Conservation (phyloP, 2,888 invertebrate genomes). For the Caenorhabditis sp. region DNA sequence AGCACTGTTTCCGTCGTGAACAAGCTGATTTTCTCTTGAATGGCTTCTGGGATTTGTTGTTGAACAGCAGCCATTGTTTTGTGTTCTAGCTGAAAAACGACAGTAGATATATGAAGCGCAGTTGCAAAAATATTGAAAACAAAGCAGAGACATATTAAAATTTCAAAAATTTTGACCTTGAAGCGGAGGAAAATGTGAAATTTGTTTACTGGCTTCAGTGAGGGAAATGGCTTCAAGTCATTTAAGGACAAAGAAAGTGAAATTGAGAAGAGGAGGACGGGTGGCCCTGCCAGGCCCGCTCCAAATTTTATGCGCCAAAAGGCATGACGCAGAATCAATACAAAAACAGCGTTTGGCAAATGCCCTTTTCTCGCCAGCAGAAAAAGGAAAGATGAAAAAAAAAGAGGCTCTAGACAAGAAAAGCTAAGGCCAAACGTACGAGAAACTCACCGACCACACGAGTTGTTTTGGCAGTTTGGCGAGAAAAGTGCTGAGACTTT, state of each 20-base stretch:
- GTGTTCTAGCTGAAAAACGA: neutral
- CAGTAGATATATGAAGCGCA: too few relatives aligned
- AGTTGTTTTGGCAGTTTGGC: conserved; percentile 6
- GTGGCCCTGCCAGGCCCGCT: neutral
- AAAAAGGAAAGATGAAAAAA: neutral
- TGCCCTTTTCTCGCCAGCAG: neutral
- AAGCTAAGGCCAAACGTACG: neutral
- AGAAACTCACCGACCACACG: neutral
- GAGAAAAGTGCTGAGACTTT: too few relatives aligned
- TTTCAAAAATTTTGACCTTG: neutral
- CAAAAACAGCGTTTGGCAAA: too few relatives aligned
- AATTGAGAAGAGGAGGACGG: neutral
- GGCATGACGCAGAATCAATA: neutral
- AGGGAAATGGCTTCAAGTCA: neutral
- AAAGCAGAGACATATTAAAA: too few relatives aligned
- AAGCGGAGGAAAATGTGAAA: neutral
- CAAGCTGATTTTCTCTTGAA: conserved; percentile 36
- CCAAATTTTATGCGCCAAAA: neutral
- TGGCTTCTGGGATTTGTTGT: conserved; percentile 9
- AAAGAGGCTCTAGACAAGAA: neutral
- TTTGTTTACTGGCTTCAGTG: too few relatives aligned
- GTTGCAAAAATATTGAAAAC: too few relatives aligned
- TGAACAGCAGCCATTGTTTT: conserved; percentile 9
- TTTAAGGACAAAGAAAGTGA: neutral
- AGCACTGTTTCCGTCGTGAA: conserved; percentile 37